phyloP scores from a whole-genome alignment of 2,113 vertebrate species.

The Mola mola region DNA sequence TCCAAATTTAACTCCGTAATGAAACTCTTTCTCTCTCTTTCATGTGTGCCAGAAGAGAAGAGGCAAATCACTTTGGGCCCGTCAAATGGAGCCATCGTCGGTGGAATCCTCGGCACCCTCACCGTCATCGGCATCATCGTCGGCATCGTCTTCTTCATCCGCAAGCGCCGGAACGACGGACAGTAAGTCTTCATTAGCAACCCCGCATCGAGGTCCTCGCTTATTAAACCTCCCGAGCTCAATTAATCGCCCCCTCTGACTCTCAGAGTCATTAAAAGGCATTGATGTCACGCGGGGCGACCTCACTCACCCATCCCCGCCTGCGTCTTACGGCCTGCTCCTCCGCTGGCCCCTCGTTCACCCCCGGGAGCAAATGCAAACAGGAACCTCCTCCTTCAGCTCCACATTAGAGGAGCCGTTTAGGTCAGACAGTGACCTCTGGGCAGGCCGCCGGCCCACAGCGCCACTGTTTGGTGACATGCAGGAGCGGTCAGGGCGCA shows the following conservation, averaged over 20 bases:
- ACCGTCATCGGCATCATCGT: slow-evolving; percentile 73
- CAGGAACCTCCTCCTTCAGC: no score
- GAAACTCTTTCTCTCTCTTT: slow-evolving; percentile 9
- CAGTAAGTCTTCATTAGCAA: slow-evolving; percentile 80
- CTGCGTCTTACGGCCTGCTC: slow-evolving; percentile 23
- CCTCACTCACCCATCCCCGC: slow-evolving; percentile 38
- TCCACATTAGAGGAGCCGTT: no score
- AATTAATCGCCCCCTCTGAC: slow-evolving; percentile 23
- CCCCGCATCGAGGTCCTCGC: slow-evolving; percentile 4
- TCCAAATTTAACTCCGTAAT: slow-evolving; percentile 16
- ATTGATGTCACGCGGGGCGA: slow-evolving; percentile 19
- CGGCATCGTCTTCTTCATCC: slow-evolving; percentile 77
- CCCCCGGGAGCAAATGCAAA: no score
- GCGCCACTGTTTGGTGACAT: no score
- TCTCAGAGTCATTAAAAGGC: slow-evolving; percentile 50
- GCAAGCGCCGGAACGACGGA: slow-evolving; percentile 73
- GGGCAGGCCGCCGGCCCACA: no score
- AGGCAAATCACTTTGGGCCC: slow-evolving; percentile 49
- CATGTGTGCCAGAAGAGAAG: slow-evolving; percentile 60
- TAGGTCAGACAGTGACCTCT: no score
- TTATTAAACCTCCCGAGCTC: slow-evolving; percentile 36
- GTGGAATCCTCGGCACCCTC: slow-evolving; percentile 83
- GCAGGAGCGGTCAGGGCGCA: no score
- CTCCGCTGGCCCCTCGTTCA: no score
- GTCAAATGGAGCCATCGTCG: slow-evolving; percentile 82